These are phyloP conservation scores for Panopea generosa DNA, from an alignment of 2,888 invertebrate species.

Conservation along the genomic window DNA sequence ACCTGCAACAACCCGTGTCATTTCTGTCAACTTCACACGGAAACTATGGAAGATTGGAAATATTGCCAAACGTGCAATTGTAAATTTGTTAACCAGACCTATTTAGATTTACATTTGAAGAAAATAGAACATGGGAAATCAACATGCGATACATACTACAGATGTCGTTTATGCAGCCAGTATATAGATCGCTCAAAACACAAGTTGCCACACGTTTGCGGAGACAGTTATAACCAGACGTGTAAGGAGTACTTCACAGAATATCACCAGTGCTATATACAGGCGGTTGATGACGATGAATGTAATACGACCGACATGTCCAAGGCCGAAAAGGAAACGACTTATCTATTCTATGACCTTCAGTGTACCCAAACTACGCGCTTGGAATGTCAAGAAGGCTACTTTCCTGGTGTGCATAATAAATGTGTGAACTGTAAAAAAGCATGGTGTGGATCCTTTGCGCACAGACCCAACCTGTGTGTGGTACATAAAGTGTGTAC, in stretches of 20 bases:
- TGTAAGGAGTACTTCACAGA: slow-evolving; percentile 25
- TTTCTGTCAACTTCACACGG: slow-evolving; percentile 38
- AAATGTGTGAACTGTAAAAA: slow-evolving; percentile 50
- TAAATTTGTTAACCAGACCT: slow-evolving; percentile 21
- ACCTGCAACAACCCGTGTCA: slow-evolving; percentile 50
- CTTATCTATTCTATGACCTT: slow-evolving; percentile 23
- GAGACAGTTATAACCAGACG: slow-evolving; percentile 13
- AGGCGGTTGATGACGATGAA: slow-evolving; percentile 14
- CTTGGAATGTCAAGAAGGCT: slow-evolving; percentile 29
- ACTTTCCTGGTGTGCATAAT: slow-evolving; percentile 8
- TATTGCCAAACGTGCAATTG: slow-evolving; percentile 27
- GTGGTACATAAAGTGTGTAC: slow-evolving; percentile 40
- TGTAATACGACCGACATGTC: neutral
- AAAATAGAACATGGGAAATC: slow-evolving; percentile 15
- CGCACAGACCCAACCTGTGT: slow-evolving; percentile 47
- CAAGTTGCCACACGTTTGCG: slow-evolving; percentile 12
- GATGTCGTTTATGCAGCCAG: slow-evolving; percentile 15
- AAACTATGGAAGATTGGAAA: slow-evolving; percentile 29
- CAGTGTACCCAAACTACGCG: slow-evolving; percentile 15
- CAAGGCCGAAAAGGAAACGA: slow-evolving; percentile 4
- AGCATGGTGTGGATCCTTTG: slow-evolving; percentile 30
- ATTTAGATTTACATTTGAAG: slow-evolving; percentile 14
- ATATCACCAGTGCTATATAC: slow-evolving; percentile 26
- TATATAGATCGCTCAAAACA: slow-evolving; percentile 7
- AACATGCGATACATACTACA: slow-evolving; percentile 8